Base-by-base conservation (phyloP, 1,140 invertebrate genomes). In the Anagrus nilaparvatae region DNA sequence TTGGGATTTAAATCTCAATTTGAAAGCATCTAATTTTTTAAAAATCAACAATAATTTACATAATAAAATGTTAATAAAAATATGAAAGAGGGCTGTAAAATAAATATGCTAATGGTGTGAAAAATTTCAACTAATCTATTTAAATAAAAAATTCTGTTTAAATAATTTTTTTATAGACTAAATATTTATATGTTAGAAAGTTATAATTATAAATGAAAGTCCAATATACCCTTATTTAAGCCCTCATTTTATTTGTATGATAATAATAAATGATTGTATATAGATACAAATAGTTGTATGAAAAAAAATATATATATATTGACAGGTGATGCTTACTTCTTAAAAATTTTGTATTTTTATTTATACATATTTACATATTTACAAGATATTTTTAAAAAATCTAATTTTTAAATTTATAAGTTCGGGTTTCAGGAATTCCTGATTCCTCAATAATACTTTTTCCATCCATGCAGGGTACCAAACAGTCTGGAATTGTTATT, bases 381-480 rank as follows among this genome's bases (percentile, higher is more conserved):
- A 39, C 35, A 41, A 38, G 12, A 5, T 38, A 3, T 38, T 28
- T 12, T 40, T 21, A n/a, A 19, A 27, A 3, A 5, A 33, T 49
- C 43, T 58, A 63, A 21, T 47, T 53, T 32, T 59, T 63, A 28
- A 59, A 56, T 16, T n/a, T n/a, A n/a, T n/a, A n/a, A n/a, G n/a
- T 20, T n/a, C n/a, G 56, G 31, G 51, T 49, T 5, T 50, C 27
- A 9, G 57, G 49, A 14, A 58, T n/a, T 13, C 47, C 38, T 46
- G 74, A 69, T 44, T 63, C 70, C 4, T 46, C 50, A 19, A 78
- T 70, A 24, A 61, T 43, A 20, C 47, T 66, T 48, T 65, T 69
- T 18, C 58, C 68, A 41, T 66, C 59, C 75, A 82, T 76, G 49
- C 70, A 78, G 12, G 70, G 63, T 9, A 65, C 38, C 20, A 77